Evolutionary conservation across 92 coral and sea anemone genomes (phyloP).

Genomic region (Parazoanthus darwini): DNA sequence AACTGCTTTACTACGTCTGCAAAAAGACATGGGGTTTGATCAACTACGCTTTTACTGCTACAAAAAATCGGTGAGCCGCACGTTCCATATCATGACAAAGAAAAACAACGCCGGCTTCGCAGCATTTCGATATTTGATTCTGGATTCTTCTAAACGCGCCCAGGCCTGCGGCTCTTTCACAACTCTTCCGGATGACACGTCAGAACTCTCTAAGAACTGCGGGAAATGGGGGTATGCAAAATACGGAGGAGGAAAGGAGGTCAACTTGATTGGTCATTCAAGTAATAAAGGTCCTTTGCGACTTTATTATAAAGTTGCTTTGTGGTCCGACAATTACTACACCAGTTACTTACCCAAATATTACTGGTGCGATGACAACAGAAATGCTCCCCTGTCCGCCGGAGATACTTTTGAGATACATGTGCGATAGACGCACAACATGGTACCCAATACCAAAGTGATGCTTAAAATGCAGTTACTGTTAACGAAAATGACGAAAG

Average conservation of each 20-base stretch:
- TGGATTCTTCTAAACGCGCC: neutral
- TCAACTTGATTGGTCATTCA: slow-evolving; percentile 3
- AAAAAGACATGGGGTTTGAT: slow-evolving; percentile 17
- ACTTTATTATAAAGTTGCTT: slow-evolving; percentile 1
- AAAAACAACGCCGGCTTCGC: neutral
- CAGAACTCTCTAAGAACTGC: neutral
- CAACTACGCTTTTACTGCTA: slow-evolving; percentile 34
- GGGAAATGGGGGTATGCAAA: neutral
- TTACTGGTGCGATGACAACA: slow-evolving; percentile 9
- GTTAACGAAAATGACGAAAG: too few species aligned
- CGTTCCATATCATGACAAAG: slow-evolving; percentile 35
- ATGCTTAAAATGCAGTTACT: too few species aligned
- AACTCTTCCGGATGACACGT: slow-evolving; percentile 9
- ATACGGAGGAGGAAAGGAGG: neutral
- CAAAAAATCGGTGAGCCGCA: slow-evolving; percentile 24
- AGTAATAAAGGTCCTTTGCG: neutral
- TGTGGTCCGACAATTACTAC: neutral
- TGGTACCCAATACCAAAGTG: too few species aligned
- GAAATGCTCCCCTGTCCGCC: neutral
- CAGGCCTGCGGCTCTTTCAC: slow-evolving; percentile 29
- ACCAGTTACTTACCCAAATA: neutral
- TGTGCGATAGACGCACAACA: neutral
- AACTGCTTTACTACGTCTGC: neutral
- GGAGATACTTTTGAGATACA: slow-evolving; percentile 20
- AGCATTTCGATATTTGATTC: slow-evolving; percentile 11